phyloP scores from a whole-genome alignment of 2,888 invertebrate genomes.

The Athalia cordata region DNA sequence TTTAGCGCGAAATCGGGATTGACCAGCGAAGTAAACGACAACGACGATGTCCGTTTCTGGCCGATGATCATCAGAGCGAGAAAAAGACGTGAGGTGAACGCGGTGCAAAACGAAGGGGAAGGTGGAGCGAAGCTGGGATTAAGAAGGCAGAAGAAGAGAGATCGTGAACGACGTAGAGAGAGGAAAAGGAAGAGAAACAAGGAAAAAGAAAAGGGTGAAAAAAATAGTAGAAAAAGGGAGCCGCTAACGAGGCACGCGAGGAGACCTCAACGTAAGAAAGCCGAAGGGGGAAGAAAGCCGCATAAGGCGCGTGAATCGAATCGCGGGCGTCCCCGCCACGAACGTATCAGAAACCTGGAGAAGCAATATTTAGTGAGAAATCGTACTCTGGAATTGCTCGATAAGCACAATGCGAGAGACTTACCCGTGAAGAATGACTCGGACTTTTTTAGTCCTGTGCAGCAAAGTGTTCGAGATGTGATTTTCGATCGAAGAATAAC shows the following conservation, averaged over 20 bases:
- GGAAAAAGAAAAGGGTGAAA: slow-evolving; percentile 7
- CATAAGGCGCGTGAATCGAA: slow-evolving; percentile 5
- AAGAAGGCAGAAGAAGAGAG: slow-evolving; percentile 4
- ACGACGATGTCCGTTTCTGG: neutral
- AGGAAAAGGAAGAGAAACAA: neutral
- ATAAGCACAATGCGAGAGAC: slow-evolving; percentile 25
- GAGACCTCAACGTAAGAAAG: slow-evolving; percentile 8
- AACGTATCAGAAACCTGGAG: slow-evolving; percentile 46
- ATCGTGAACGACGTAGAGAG: slow-evolving; percentile 1
- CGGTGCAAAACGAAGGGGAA: neutral
- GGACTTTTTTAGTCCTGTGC: neutral
- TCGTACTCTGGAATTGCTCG: slow-evolving; percentile 48
- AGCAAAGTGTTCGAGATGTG: neutral
- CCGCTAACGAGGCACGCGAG: slow-evolving; percentile 42
- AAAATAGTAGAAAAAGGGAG: slow-evolving; percentile 40
- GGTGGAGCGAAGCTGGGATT: neutral
- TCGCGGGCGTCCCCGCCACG: slow-evolving; percentile 24
- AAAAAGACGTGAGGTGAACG: slow-evolving; percentile 12
- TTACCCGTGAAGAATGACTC: neutral
- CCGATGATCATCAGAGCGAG: slow-evolving; percentile 22
- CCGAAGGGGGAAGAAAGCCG: neutral
- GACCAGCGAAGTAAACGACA: neutral
- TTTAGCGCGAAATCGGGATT: slow-evolving; percentile 14
- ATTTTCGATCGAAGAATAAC: slow-evolving; percentile 18
- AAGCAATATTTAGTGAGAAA: slow-evolving; percentile 48